Conservation (phyloP, 1,140 invertebrate species). For the Solen grandis region DNA sequence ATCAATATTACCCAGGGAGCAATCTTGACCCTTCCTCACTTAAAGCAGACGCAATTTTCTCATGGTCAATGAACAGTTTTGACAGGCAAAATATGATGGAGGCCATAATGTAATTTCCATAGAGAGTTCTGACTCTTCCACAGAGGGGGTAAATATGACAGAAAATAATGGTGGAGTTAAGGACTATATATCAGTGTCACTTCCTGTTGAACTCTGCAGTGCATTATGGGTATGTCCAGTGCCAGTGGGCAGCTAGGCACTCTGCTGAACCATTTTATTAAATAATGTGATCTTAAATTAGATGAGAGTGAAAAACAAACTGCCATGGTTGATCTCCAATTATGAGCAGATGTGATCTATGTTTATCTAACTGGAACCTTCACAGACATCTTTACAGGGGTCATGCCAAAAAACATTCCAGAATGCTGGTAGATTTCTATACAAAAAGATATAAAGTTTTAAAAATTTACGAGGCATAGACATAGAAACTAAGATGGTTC, state of each 20-base stretch:
- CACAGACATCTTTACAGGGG: too few species aligned
- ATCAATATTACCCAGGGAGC: neutral
- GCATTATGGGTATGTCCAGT: neutral
- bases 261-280: neutral
- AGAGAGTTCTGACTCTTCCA: neutral
- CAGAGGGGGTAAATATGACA: neutral
- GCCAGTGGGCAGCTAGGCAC: neutral
- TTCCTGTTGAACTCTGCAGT: neutral
- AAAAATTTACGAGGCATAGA: too few species aligned
- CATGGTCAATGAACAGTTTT: neutral
- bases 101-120: slow-evolving; percentile 47
- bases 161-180: neutral
- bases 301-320: neutral
- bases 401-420: too few species aligned
- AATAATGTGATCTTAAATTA: neutral
- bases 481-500: too few species aligned
- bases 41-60: neutral
- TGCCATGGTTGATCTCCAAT: too few species aligned
- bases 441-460: too few species aligned
- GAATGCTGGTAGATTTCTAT: too few species aligned
- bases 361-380: too few species aligned
- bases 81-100: slow-evolving; percentile 49
- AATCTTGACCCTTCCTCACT: neutral
- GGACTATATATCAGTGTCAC: neutral
- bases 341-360: too few species aligned